Conservation (phyloP, 2,888 invertebrate genomes). For the Tetanocera ferruginea region DNA sequence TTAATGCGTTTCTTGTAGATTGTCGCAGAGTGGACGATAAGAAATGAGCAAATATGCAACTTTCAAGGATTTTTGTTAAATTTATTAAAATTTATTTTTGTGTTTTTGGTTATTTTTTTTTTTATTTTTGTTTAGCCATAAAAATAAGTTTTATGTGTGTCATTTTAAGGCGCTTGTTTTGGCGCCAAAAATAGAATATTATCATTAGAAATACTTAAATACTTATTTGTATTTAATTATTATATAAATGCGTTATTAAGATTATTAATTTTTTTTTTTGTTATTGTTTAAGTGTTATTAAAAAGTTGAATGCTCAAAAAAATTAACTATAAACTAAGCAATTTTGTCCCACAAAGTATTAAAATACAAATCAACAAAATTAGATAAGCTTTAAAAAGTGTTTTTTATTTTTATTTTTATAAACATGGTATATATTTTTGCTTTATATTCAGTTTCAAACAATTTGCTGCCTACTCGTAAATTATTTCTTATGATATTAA, state of each 20-base stretch:
- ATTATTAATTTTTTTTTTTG: background rate
- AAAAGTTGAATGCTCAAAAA: background rate
- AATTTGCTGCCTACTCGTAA: constrained; percentile 28
- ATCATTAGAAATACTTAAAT: background rate
- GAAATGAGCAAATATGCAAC: background rate
- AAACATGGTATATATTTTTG: background rate
- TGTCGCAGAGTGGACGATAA: background rate
- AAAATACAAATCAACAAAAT: background rate
- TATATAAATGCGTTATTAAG: background rate
- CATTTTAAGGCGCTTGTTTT: background rate
- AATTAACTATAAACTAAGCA: background rate
- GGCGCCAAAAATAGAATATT: background rate
- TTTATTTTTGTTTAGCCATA: background rate
- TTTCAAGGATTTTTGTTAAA: constrained; percentile 15
- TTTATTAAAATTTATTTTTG: background rate
- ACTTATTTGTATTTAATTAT: background rate
- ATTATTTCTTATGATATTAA: constrained; percentile 39
- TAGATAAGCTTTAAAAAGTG: background rate
- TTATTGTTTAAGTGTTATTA: background rate
- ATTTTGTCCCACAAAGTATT: background rate
- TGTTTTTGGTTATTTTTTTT: background rate
- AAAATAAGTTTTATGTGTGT: background rate
- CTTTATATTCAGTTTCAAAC: constrained; percentile 1
- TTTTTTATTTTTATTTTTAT: background rate
- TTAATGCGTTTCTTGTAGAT: constrained; percentile 19